phyloP scores from a whole-genome alignment of 2,113 vertebrate species.

The Cephalopterus ornatus region DNA sequence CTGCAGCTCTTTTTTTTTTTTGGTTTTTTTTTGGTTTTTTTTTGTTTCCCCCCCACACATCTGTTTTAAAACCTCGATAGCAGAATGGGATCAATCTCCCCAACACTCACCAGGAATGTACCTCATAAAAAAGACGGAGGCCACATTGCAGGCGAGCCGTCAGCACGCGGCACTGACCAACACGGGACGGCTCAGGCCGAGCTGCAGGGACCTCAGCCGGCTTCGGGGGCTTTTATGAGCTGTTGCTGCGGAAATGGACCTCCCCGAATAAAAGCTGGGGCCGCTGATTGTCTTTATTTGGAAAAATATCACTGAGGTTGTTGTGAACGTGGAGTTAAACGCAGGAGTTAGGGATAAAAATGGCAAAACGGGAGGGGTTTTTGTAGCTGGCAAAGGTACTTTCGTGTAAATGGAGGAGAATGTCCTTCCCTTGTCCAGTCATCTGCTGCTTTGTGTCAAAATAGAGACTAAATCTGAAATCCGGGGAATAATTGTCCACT shows the following conservation, averaged over 20 bases:
- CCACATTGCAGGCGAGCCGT: slow-evolving; percentile 60
- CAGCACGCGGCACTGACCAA: not conserved
- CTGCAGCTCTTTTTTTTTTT: not conserved
- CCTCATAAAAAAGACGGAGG: slow-evolving; percentile 59
- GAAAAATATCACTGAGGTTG: not conserved
- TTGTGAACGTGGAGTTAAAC: not conserved
- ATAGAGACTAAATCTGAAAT: not conserved
- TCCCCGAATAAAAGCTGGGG: not conserved
- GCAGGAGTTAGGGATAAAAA: not conserved
- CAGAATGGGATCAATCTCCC: slow-evolving; percentile 59
- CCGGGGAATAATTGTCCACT: not conserved
- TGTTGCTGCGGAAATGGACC: not conserved
- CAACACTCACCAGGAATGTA: slow-evolving; percentile 66
- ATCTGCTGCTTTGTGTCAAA: not conserved
- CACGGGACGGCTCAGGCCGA: not conserved
- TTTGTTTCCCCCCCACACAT: not conserved
- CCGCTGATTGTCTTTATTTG: not conserved
- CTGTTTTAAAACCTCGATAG: slow-evolving; percentile 50
- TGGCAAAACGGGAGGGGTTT: not conserved
- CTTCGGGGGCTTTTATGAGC: not conserved
- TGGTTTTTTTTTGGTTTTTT: too few relatives aligned
- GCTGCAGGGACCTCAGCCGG: not conserved
- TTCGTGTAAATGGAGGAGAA: not conserved
- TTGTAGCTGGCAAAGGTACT: not conserved
- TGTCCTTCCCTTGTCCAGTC: not conserved